Base-by-base conservation (phyloP, 1,140 invertebrate genomes). In the Psilanteris sp. region DNA sequence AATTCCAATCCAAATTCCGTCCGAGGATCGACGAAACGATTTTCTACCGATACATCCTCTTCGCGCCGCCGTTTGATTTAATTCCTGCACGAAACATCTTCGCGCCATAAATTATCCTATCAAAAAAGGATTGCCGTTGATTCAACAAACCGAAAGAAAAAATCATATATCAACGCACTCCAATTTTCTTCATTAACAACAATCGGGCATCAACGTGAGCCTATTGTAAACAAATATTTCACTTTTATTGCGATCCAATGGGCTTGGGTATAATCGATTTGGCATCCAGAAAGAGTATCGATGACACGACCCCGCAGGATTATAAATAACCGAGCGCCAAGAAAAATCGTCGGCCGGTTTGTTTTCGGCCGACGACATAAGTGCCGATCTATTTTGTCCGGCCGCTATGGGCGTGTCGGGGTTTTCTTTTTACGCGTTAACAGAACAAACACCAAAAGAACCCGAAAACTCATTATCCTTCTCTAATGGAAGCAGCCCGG, bases 391-490 rank as follows among this genome's bases (percentile, higher is more conserved):
- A 52, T 66, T 55, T 67, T 74, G 62, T 67, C 39, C 50, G 11
- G 15, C 29, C 43, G 22, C 3, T 18, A 20, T 70, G 76, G 79
- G 79, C 82, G 77, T 71, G 70, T 41, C 70, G 76, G 66, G 20
- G 62, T 79, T 61, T 66, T 77, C 57, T 34, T 76, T 72, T 66
- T 66, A 75, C 70, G 55, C 24, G 52, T 48, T 61, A 55, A 43
- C 18, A 13, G 77, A 39, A 36, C 44, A 61, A 43, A 74, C 72
- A 71, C 15, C 76, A 76, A 72, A 31, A 57, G 8, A 20, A 55
- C 10, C 61, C 59, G 70, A 79, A 75, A 83, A 66, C 78, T 83
- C 77, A 81, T 86, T 84, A 85, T 82, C 78, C 78, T 82, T 71
- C 29, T 73, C 77, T 84, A 84, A 83, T 85, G 80, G 67, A 20